Percentiles rank a stretch among this genome's conserved stretches.
Conservation (phyloP, 1,140 invertebrate genomes). For the Drosophila busckii region DNA sequence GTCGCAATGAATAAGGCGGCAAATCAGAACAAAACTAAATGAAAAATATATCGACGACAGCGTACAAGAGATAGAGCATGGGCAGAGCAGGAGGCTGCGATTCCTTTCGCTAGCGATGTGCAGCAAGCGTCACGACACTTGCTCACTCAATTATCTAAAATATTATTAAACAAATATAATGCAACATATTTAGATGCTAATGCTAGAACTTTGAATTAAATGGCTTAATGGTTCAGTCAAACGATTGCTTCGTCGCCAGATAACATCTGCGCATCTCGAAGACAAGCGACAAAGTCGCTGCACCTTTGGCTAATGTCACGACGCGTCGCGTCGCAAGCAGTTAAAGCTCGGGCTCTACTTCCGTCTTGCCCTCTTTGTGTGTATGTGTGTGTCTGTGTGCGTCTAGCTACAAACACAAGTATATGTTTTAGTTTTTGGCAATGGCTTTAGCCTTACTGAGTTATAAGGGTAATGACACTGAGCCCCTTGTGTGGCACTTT, state of each 20-base stretch:
- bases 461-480: slow-evolving; percentile 76
- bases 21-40: slow-evolving; percentile 77
- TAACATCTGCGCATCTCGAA: slow-evolving; percentile 12
- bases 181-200: too few species aligned
- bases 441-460: slow-evolving; percentile 41
- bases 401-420: background rate
- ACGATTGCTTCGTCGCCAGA: too few species aligned
- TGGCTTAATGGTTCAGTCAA: too few species aligned
- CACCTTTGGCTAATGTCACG: slow-evolving; percentile 68
- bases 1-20: slow-evolving; percentile 75
- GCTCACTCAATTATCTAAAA: too few species aligned
- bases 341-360: slow-evolving; percentile 58
- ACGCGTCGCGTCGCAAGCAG: slow-evolving; percentile 41
- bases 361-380: slow-evolving; percentile 8
- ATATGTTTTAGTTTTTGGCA: slow-evolving; percentile 48
- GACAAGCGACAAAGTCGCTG: slow-evolving; percentile 45
- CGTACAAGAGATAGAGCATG: slow-evolving; percentile 18
- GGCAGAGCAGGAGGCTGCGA: background rate
- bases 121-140: too few species aligned
- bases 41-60: slow-evolving; percentile 73
- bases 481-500: too few species aligned
- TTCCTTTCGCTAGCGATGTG: too few species aligned
- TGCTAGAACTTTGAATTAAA: too few species aligned
- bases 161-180: too few species aligned
- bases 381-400: slow-evolving; percentile 1